phyloP scores from a whole-genome alignment of 2,888 invertebrate genomes.

The Pocota personata region DNA sequence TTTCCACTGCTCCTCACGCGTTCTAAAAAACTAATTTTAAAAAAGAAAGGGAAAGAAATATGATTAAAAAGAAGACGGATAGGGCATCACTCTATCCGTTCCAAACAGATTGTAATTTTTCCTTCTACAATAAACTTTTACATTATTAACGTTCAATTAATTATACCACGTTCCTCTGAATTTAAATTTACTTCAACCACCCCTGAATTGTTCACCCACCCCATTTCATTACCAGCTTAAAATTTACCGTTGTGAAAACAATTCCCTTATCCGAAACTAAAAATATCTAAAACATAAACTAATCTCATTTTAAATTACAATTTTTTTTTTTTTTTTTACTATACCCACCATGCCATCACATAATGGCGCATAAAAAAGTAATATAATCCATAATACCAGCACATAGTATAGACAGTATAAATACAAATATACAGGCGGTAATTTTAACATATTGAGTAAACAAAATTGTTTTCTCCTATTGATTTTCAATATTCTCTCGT shows the following conservation, averaged over 20 bases:
- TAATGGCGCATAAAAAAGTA: not conserved
- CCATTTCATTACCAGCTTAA: not conserved
- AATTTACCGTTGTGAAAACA: not conserved
- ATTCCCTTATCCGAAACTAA: not conserved
- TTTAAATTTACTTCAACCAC: no score
- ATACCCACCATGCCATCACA: not conserved
- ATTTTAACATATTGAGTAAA: constrained; percentile 25
- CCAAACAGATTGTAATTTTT: no score
- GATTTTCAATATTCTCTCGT: constrained; percentile 58
- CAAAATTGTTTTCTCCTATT: constrained; percentile 47
- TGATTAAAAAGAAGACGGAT: no score
- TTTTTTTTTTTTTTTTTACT: not conserved
- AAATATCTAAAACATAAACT: not conserved
- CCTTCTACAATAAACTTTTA: no score
- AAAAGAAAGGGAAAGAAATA: no score
- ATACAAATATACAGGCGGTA: constrained; percentile 24
- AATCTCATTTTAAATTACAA: not conserved
- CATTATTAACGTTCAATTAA: no score
- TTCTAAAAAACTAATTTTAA: no score
- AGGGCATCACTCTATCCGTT: no score
- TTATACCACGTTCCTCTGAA: no score
- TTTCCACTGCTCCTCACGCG: no score
- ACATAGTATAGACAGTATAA: not conserved
- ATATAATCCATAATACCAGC: not conserved
- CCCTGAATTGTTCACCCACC: not conserved